Evolutionary conservation across 2,113 vertebrate species (phyloP), one percentile per base, ranked within the genome.

Genomic region (Paradisaea rubra): DNA sequence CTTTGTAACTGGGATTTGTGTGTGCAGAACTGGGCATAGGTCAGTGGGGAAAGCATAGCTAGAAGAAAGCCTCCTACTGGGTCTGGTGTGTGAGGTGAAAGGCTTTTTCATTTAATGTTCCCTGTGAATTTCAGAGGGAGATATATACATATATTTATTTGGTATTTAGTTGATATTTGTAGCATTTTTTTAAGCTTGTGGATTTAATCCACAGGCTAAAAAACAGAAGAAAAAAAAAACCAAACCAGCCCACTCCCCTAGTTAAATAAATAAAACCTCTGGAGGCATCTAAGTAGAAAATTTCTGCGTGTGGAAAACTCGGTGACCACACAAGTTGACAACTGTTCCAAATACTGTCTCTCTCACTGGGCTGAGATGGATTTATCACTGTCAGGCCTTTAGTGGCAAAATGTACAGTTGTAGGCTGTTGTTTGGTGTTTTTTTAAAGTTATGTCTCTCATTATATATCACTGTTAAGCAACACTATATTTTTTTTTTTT

Each of bases 1-100:
- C 53, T 68, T 78, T 82, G n/a, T 82, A n/a, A 39, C 37, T 47
- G 70, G 64, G 49, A 65, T 68, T 86, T 95, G 41, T 64, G 31
- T 76, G 19, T 80, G 50, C 37, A 56, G 81, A 66, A 27, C 57
- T 44, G 77, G 28, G 30, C 5, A 10, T 50, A 53, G 52, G 33
- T 61, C 57, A 68, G 4, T 50, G 53, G 35, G 70, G 47, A 64
- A 74, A 76, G 19, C 0, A 0, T 44, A 80, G 65, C 35, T 61
- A 54, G 52, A 78, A 50, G 54, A 72, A 90, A 52, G 15, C 18
- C 13, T 44, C 47, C 44, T 65, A 1, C 27, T 59, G 52, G 22
- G 12, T 85, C 70, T 71, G 42, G 17, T 65, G 35, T 81, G 73
- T 74, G 70, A 84, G 31, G n/a, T 71, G 39, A 70, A 89, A 85